Base-by-base conservation (phyloP, 2,888 invertebrate species). In the Atherix ibis region DNA sequence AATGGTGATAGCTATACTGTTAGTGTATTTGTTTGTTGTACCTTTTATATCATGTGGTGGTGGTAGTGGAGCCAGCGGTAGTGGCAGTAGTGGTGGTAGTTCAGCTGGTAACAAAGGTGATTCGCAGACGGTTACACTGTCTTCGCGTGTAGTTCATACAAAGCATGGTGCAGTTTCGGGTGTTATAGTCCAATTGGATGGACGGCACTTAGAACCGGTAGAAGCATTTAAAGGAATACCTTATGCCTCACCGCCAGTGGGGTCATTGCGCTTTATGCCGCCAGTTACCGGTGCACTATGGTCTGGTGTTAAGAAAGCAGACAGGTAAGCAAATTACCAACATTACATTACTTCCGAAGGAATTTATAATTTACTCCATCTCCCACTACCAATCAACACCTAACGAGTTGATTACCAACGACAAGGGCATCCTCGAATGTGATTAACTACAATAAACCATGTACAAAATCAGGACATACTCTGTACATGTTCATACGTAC, bases 141-240 rank as follows among this genome's bases (percentile, higher is more conserved):
- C 80, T 50, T 83, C 83, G 47, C 73, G 87, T 52, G 81, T 83
- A 48, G 84, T 87, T 43, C 71, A 81, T 57, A 87, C 85, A 48
- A 85, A 87, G 58, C 83, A 87, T 58, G 87, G 87, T 43, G 84
- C 83, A 54, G 72, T 87, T 44, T 75, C 83, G 52, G 87, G 87
- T 32, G 76, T 83, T 46, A 83, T 87, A 49, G 78, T 83, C 36
- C 79, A 80, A 40, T 73, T 83, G 46, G 84, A 85, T 48, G 72
- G 77, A 16, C 73, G 83, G 44, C 79, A 76, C 53, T 63, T 87
- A 47, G 85, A 85, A 57, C 81, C 84, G 36, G 91, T 94, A 14
- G 92, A 92, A 59, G 83, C 87, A 43, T 94, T 88, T 58, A 71
- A 84, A 32, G 94, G 94, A 5, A 79, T 95, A 39, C 92, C 92